Evolutionary conservation across 2,113 vertebrate species (phyloP), one percentile per base, ranked within the genome.

Genomic region (Lamprotornis superbus): DNA sequence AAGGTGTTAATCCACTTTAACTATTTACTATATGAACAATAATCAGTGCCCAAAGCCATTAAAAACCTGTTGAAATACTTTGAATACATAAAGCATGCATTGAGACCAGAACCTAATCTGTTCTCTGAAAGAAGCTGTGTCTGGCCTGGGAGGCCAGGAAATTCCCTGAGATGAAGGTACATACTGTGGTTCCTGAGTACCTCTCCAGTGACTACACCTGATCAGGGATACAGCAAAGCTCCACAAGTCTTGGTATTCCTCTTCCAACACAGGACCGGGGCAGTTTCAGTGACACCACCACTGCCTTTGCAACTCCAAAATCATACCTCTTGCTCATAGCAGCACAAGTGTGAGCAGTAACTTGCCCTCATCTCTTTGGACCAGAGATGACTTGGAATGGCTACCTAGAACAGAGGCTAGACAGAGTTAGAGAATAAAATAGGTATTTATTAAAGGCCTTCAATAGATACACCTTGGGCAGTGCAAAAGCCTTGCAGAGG

Each of bases 111-210:
- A 53, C 5, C 7, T 60, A 22, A 64, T 24, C 24, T 25, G 8
- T 19, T 61, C 31, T 80, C 64, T 53, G 46, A 77, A 83, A 70
- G 17, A 83, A 80, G 9, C 21, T 60, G 13, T 85, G 22, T 21
- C 59, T 52, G 30, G 9, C 11, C 53, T 57, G 50, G 33, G 11
- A 82, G 11, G 7, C 13, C 25, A 31, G 73, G 21, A 94, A 82
- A 79, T 22, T 2, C 55, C 23, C 33, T 37, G 69, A 64, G 14
- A 24, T 42, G 74, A 87, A 42, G 35, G 47, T 0, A 0, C 7
- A 35, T 6, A 23, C 55, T 47, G 55, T 1, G 1, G 10, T 83
- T 83, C 30, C 67, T 0, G 0, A 28, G 28, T 49, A 17, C 11
- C 3, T 7, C 61, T 60, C 44, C 46, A 37, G 21, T 15, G 5